These are phyloP conservation scores for Trichopoda pennipes DNA, from an alignment of 2,888 invertebrate species.

Conservation along the genomic window DNA sequence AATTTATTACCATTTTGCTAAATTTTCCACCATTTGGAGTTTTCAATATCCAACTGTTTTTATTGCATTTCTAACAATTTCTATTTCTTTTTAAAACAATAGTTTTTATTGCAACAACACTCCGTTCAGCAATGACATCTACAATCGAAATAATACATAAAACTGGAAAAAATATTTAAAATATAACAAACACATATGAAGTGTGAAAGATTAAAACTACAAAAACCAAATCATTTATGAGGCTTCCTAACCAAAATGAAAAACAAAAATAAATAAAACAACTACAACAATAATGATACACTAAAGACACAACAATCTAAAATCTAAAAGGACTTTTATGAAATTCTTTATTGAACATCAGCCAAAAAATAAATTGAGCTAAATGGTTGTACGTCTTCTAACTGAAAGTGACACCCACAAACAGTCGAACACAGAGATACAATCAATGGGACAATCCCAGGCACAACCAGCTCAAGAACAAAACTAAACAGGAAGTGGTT, in stretches of 20 bases:
- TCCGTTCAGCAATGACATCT: background rate
- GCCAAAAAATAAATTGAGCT: conserved; percentile 65
- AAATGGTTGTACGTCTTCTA: conserved; percentile 46
- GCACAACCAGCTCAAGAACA: conserved; percentile 20
- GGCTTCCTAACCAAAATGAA: conserved; percentile 26
- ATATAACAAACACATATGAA: conserved; percentile 10
- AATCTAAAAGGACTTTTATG: conserved; percentile 13
- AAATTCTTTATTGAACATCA: conserved; percentile 46
- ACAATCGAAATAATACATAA: conserved; percentile 1
- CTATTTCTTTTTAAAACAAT: conserved; percentile 2
- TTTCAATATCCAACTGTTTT: no score
- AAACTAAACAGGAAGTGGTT: conserved; percentile 19
- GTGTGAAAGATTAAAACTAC: conserved; percentile 19
- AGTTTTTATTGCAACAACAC: conserved; percentile 10
- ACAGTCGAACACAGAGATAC: conserved; percentile 12
- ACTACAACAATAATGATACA: conserved; percentile 23
- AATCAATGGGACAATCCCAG: background rate
- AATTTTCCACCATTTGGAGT: no score
- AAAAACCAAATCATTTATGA: conserved; percentile 21
- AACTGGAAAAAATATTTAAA: background rate
- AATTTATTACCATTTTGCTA: no score
- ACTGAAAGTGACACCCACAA: conserved; percentile 29
- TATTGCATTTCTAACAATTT: no score
- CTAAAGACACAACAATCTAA: conserved; percentile 15
- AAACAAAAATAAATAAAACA: conserved; percentile 6